Evolutionary conservation across 2,113 vertebrate genomes (phyloP).

Genomic region (Phodopus roborovskii): DNA sequence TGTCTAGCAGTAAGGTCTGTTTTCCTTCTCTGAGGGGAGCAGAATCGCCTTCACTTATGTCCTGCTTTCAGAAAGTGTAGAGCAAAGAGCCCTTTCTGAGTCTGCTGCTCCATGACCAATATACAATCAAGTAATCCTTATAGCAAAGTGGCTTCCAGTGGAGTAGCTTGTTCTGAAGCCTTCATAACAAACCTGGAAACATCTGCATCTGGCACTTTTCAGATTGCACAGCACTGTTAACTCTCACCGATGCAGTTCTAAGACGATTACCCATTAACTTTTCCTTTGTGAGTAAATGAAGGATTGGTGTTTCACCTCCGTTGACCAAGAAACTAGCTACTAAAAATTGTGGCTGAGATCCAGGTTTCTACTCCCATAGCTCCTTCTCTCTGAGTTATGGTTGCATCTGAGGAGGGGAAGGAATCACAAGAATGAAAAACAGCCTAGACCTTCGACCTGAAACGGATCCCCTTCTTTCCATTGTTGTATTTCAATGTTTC

Average conservation of each 20-base stretch:
- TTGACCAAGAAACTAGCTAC: neutral
- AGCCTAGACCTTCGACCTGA: neutral
- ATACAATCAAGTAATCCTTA: neutral
- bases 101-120: neutral
- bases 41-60: neutral
- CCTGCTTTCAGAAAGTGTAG: neutral
- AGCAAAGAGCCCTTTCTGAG: neutral
- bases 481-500: neutral
- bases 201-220: neutral
- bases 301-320: neutral
- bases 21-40: neutral
- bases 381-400: neutral
- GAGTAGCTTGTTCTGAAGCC: neutral
- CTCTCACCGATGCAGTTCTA: neutral
- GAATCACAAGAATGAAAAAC: neutral
- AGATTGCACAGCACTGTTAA: neutral
- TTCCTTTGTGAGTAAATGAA: slow-evolving; percentile 3
- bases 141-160: neutral
- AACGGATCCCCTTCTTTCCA: neutral
- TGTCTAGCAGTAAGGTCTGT: neutral
- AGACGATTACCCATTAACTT: neutral
- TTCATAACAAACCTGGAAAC: neutral
- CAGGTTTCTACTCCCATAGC: neutral
- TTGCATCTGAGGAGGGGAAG: neutral
- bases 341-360: neutral